Evolutionary conservation across 2,888 invertebrate species (phyloP), one percentile per base, ranked within the genome.

Genomic region (Nezara viridula): DNA sequence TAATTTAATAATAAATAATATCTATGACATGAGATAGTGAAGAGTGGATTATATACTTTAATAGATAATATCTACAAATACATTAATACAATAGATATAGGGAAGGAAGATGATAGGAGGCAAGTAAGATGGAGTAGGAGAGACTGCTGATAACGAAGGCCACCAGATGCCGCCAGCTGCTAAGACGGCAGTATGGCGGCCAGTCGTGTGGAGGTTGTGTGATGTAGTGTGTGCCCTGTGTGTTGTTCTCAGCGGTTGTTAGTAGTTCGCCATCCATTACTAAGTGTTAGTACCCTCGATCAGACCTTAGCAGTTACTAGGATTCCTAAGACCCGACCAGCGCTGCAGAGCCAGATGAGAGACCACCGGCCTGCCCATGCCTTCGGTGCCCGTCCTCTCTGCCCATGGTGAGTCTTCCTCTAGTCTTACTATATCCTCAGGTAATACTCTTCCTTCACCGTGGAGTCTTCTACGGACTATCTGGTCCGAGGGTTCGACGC

Each of bases 111-210:
- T 19, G 66, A 73, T 19, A 32, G 32, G 21, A 37, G 1, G 1
- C 27, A 37, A 73, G 37, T 37, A 73, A 73, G 66, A 73, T 73
- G 66, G 66, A 73, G 66, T 73, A 73, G 66, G 66, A 73, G 66
- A 73, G 37, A 21, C 6, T 73, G 66, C 66, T 73, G 66, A 73
- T 73, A 73, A 73, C 32, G 9, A 5, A 73, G 66, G 66, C 66
- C 66, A 73, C 66, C 66, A 73, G 66, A 73, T 73, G 66, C 66
- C 66, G 66, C 66, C 66, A 73, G 66, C 66, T 73, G 66, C 66
- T 32, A 73, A 73, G 66, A 73, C 32, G 66, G 66, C 66, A 73
- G 66, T 73, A 73, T 73, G 66, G 66, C 66, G 66, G 66, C 66
- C 66, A 73, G 66, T 73, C 66, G 32, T 73, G 66, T 73, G 66